These are phyloP conservation scores for Chondrilla cf. caribensis DNA, from an alignment of 37 sponge, comb jelly and placozoan species.

Conservation along the genomic window DNA sequence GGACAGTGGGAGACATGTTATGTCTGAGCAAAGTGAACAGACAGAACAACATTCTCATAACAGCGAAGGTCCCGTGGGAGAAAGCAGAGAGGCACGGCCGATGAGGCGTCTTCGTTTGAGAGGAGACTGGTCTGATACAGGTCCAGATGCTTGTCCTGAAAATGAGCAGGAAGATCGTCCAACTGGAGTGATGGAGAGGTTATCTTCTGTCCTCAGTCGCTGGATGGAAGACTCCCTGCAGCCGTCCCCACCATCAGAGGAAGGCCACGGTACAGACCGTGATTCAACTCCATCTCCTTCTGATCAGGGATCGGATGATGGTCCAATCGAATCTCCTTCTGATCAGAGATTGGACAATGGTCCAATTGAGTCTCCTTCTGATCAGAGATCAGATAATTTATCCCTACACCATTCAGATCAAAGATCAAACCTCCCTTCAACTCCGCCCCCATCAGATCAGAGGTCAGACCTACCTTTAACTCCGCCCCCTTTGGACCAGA, in stretches of 20 bases:
- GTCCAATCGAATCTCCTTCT: not conserved
- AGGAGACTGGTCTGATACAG: slow-evolving; percentile 94
- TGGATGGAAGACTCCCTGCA: slow-evolving; percentile 62
- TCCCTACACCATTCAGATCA: too few species aligned
- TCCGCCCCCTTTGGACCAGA: too few species aligned
- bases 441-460: too few species aligned
- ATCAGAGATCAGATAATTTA: too few species aligned
- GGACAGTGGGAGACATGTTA: slow-evolving; percentile 10
- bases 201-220: slow-evolving; percentile 63
- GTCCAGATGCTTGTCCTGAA: slow-evolving; percentile 73
- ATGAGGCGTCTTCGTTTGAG: slow-evolving; percentile 70
- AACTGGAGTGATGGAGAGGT: slow-evolving; percentile 38
- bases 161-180: not conserved
- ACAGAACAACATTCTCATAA: not conserved
- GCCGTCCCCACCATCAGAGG: not conserved
- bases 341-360: too few species aligned
- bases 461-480: too few species aligned
- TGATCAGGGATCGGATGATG: not conserved
- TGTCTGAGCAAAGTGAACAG: not conserved
- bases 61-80: not conserved
- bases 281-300: not conserved
- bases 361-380: too few species aligned
- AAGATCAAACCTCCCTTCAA: too few species aligned
- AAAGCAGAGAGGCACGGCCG: not conserved
- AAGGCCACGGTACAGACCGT: not conserved